These are phyloP conservation scores for Margarornis squamiger DNA, from an alignment of 2,797 vertebrate genomes.

Conservation along the genomic window DNA sequence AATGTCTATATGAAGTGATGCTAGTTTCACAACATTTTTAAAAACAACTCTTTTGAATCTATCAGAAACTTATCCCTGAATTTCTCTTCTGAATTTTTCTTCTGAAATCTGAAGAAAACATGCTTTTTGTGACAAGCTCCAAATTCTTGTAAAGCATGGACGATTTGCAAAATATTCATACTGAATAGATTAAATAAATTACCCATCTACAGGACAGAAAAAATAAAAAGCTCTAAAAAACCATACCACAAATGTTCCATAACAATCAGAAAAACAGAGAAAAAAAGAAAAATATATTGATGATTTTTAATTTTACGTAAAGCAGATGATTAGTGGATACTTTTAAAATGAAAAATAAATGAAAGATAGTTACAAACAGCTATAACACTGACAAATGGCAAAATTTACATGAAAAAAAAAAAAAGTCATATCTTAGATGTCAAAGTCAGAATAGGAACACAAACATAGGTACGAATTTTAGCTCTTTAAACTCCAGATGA, in stretches of 20 bases:
- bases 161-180: neutral
- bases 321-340: neutral
- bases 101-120: neutral
- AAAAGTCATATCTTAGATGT: neutral
- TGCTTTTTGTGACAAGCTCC: neutral
- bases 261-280: neutral
- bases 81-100: neutral
- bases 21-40: neutral
- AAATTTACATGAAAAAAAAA: neutral
- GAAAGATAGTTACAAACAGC: neutral
- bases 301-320: neutral
- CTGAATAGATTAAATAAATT: neutral
- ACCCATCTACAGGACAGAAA: neutral
- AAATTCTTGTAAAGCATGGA: neutral
- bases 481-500: neutral
- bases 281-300: neutral
- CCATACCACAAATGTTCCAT: neutral
- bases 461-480: neutral
- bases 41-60: neutral
- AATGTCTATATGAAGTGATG: neutral
- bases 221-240: neutral
- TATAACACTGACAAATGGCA: neutral
- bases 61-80: neutral
- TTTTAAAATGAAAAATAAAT: neutral
- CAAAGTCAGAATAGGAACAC: neutral